Percentiles rank a stretch among this genome's conserved stretches.
Evolutionary conservation across 2,888 invertebrate genomes (phyloP).

Genomic region (Mesorhabditis spiculigera): DNA sequence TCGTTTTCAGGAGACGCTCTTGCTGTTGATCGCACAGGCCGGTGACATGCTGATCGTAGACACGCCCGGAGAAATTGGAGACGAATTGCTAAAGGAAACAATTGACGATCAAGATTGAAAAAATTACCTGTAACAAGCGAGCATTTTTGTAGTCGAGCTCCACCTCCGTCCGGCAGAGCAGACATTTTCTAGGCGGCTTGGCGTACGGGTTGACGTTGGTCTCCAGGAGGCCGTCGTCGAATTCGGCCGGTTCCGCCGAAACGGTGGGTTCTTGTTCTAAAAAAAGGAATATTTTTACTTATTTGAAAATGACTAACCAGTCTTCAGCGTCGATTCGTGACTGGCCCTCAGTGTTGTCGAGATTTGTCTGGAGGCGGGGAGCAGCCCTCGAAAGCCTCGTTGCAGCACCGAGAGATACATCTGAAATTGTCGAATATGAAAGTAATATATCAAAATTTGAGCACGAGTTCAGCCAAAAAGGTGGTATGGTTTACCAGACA

Average conservation of each 20-base stretch:
- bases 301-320: too few species aligned
- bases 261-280: background rate
- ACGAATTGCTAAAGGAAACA: constrained; percentile 68
- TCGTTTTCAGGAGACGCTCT: constrained; percentile 28
- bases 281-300: background rate
- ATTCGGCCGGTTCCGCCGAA: constrained; percentile 7
- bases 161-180: constrained; percentile 47
- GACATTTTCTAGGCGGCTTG: constrained; percentile 40
- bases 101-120: background rate
- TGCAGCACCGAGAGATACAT: too few species aligned
- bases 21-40: constrained; percentile 72
- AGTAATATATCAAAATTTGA: too few species aligned
- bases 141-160: constrained; percentile 68
- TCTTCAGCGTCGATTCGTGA: too few species aligned
- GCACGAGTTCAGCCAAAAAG: too few species aligned
- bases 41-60: constrained; percentile 88
- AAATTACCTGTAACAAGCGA: constrained; percentile 68
- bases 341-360: too few species aligned
- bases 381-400: too few species aligned
- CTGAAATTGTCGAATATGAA: too few species aligned
- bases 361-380: too few species aligned
- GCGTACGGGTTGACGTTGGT: constrained; percentile 45
- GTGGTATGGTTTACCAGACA: too few species aligned
- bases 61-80: constrained; percentile 85
- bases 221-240: constrained; percentile 34